Evolutionary conservation across 1,140 invertebrate species (phyloP), one percentile per base, ranked within the genome.

Genomic region (Drosophila ananassae): DNA sequence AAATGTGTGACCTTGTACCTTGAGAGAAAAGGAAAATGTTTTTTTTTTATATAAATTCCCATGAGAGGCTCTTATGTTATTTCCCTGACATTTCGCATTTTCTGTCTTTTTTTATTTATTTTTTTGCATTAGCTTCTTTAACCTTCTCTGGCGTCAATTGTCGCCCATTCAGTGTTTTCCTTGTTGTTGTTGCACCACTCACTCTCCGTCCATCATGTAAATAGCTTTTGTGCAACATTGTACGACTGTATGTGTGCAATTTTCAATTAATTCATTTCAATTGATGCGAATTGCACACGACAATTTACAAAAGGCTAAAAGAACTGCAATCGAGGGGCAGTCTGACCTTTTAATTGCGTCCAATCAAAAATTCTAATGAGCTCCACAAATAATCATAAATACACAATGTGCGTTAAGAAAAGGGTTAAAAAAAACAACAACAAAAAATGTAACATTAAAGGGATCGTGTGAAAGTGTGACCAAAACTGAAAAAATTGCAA

Each of bases 311-410:
- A 30, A 30, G 17, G 62, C 41, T 55, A 47, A 63, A 54, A 41
- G 17, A 44, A 44, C 50, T 68, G 51, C 66, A 69, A 32, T 39
- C 44, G 44, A 67, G 66, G 66, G 63, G 41, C 68, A 69, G 66
- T 63, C 54, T 64, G 64, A 63, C 66, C 66, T 67, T 77, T 83
- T 83, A 82, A 82, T 82, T 82, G 79, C 75, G 74, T 51, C 79
- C 79, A 82, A 82, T 82, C 79, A 83, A 83, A 82, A 78, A 82
- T 82, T 82, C 79, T 83, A 82, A 83, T 82, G 63, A 66, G 79
- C 63, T 22, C 3, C 7, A 52, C 10, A 34, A 52, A n/a, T 32
- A 32, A 10, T 32, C 32, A 32, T 9, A 32, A 32, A 32, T 30
- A 30, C 17, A 17, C 17, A 0, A 17, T 17, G 17, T 28, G 6